Percentiles rank a stretch among this genome's conserved stretches.
These are phyloP conservation scores for Nannoperca australis DNA, from an alignment of 2,797 vertebrate genomes.

Conservation along the genomic window DNA sequence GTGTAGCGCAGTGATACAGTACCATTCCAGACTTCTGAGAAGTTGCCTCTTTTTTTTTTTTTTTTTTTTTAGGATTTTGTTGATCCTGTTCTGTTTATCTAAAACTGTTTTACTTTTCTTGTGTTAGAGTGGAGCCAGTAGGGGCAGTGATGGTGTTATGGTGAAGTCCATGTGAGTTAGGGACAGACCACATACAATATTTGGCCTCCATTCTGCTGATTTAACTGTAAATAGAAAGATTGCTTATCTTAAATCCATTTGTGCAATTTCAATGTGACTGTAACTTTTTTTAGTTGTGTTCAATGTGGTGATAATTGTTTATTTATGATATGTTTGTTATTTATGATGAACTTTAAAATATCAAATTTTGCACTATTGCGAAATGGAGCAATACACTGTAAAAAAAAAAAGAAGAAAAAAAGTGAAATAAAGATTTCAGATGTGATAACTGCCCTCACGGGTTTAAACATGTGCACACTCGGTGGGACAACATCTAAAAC, in stretches of 20 bases:
- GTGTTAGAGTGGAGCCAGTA: conserved; percentile 51
- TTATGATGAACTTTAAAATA: conserved; percentile 85
- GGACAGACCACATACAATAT: conserved; percentile 56
- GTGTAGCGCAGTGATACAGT: conserved; percentile 72
- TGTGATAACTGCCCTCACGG: conserved; percentile 49
- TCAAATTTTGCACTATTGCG: conserved; percentile 87
- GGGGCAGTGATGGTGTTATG: conserved; percentile 59
- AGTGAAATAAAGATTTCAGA: conserved; percentile 84
- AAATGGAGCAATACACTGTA: conserved; percentile 87
- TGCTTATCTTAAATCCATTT: conserved; percentile 63
- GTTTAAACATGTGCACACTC: conserved; percentile 22
- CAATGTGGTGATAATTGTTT: conserved; percentile 80
- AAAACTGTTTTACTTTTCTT: conserved; percentile 54
- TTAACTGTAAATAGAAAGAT: conserved; percentile 77
- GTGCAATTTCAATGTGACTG: conserved; percentile 77
- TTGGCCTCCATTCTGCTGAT: conserved; percentile 65
- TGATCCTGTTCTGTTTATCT: conserved; percentile 70
- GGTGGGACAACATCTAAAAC: not conserved
- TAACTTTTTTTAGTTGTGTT: conserved; percentile 71
- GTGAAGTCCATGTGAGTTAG: conserved; percentile 45
- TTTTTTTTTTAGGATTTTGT: conserved; percentile 83
- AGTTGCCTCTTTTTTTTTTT: conserved; percentile 80
- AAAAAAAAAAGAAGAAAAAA: conserved; percentile 27
- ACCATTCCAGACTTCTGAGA: conserved; percentile 86
- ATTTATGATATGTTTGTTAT: conserved; percentile 89